These are phyloP conservation scores for Drosophila mauritiana DNA, from an alignment of 1,140 invertebrate genomes.

Conservation along the genomic window DNA sequence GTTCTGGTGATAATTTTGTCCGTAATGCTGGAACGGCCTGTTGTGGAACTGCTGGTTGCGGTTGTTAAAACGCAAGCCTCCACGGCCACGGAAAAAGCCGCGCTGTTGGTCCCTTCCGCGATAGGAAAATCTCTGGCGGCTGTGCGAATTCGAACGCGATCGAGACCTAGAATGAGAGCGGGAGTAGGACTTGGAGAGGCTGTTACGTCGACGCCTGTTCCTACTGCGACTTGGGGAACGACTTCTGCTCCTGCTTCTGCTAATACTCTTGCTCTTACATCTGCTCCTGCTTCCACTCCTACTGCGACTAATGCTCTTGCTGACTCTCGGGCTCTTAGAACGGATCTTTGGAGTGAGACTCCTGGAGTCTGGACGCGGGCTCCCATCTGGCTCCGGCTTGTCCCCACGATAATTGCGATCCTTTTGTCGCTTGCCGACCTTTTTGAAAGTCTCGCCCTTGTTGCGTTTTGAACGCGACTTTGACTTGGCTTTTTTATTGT, in stretches of 20 bases:
- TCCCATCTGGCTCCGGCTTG: conserved; percentile 49
- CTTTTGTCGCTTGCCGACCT: conserved; percentile 91
- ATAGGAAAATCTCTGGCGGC: conserved; percentile 25
- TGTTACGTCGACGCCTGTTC: conserved; percentile 42
- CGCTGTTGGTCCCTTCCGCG: conserved; percentile 42
- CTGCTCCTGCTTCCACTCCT: conserved; percentile 17
- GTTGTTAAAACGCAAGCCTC: conserved; percentile 47
- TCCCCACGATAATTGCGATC: conserved; percentile 93
- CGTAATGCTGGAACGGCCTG: conserved; percentile 37
- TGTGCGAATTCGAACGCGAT: conserved; percentile 31
- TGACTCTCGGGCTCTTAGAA: conserved; percentile 12
- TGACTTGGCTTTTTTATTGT: conserved; percentile 28
- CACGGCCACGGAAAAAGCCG: conserved; percentile 39
- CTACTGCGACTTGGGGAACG: conserved; percentile 38
- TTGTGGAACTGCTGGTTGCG: conserved; percentile 63
- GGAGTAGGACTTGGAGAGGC: conserved; percentile 63
- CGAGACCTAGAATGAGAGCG: conserved; percentile 59
- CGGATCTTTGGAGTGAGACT: conserved; percentile 11
- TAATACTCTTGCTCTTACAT: conserved; percentile 4
- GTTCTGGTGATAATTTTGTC: conserved; percentile 13
- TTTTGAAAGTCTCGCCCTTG: conserved; percentile 89
- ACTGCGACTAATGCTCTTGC: conserved; percentile 22
- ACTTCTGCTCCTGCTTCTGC: conserved; percentile 28
- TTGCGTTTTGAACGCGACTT: conserved; percentile 63
- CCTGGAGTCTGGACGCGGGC: conserved; percentile 4